Evolutionary conservation across 2,113 vertebrate genomes (phyloP).

Genomic region (Eptatretus burgeri): DNA sequence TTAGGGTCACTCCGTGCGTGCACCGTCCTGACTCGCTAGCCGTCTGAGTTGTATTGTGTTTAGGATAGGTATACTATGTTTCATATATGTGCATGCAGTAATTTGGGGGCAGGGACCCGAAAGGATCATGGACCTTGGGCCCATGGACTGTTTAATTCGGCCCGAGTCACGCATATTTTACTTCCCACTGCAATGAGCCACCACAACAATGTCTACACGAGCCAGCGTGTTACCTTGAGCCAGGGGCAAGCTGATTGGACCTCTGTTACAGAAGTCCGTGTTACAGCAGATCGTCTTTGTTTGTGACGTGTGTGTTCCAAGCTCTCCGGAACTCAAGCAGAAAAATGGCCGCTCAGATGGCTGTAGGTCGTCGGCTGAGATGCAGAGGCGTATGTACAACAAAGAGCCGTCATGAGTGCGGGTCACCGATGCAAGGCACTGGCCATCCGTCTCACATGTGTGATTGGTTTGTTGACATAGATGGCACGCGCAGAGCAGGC

Average conservation of each 20-base stretch:
- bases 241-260: slow-evolving; percentile 45
- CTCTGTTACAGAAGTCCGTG: slow-evolving; percentile 73
- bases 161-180: too few species aligned
- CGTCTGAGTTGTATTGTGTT: too few species aligned
- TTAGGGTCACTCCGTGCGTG: too few species aligned
- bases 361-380: slow-evolving; percentile 32
- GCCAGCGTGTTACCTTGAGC: slow-evolving; percentile 20
- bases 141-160: too few species aligned
- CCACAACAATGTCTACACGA: neutral
- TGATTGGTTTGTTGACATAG: slow-evolving; percentile 47
- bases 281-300: slow-evolving; percentile 90
- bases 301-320: slow-evolving; percentile 11
- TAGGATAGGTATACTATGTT: too few species aligned
- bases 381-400: slow-evolving; percentile 53
- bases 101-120: too few species aligned
- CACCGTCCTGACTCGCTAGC: too few species aligned
- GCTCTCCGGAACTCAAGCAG: slow-evolving; percentile 51
- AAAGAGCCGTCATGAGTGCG: slow-evolving; percentile 30
- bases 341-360: slow-evolving; percentile 73
- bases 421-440: slow-evolving; percentile 74
- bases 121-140: too few species aligned
- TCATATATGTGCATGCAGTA: too few species aligned
- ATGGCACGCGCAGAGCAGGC: slow-evolving; percentile 52
- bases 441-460: slow-evolving; percentile 74
- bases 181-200: neutral